Base-by-base conservation (phyloP, 1,140 invertebrate genomes). In the Adoxophyes honmai region DNA sequence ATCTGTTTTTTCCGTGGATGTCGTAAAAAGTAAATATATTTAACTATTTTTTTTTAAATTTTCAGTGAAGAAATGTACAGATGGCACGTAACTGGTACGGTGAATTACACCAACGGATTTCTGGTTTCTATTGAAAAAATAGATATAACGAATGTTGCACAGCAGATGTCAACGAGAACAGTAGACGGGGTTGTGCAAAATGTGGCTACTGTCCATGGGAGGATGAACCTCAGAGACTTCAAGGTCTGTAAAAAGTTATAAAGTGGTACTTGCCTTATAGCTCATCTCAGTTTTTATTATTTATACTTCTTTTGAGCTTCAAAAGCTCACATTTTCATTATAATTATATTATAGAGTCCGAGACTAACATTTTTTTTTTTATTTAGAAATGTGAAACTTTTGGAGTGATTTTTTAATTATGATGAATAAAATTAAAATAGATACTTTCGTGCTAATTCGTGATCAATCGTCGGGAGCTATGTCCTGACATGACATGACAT, bases 81-180 rank as follows among this genome's bases (percentile, higher is more conserved):
- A 21, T 75, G 63, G 52, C 60, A 55, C 1, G 67, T 75, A 2
- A 53, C 28, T 4, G 81, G 81, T 1, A 67, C 52, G 13, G 77
- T 70, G 0, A 62, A 65, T 1, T 85, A 81, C 57, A 73, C 68
- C 4, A 79, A 85, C 21, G 77, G 74, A 1, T 85, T 81, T 34
- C 48, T 78, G 0, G 54, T 77, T 0, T 77, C 78, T 8, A 65
- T 82, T 21, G 64, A 80, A 52, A 70, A 68, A 21, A 58, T 81
- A 1, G 69, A 75, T 11, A 21, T 79, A 0, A 60, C 48, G 0
- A 58, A 66, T 13, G 64, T 75, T 10, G 8, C n/a, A 1, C 18
- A 48, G 7, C 6, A 0, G 0, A 52, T 66, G 0, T n/a, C 6
- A 10, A 55, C 15, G 13, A 44, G 35, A 34, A 61, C 51, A 8